Evolutionary conservation across 1,140 invertebrate genomes (phyloP), one percentile per base, ranked within the genome.

Genomic region (Probaryconus sp.): DNA sequence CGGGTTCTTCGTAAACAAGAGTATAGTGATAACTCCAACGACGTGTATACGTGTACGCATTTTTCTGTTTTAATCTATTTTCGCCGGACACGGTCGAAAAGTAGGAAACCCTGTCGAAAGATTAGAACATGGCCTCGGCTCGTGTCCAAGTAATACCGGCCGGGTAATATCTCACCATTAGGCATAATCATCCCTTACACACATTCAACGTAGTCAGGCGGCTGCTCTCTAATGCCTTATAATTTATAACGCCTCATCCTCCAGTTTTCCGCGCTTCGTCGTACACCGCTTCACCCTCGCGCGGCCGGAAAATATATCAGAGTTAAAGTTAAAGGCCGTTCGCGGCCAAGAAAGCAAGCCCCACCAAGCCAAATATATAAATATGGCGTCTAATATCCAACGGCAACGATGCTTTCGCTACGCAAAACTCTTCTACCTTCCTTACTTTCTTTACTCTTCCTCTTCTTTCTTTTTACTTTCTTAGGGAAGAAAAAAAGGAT

Each of bases 161-260:
- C 77, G 80, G 83, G 85, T 87, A 86, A 88, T 88, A 88, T 88
- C 85, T 88, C 86, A 88, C 85, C 86, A 88, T 88, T 88, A 88
- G 85, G 85, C 83, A 86, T 88, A 88, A 88, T 88, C 86, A 88
- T 87, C 85, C 85, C 81, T 82, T 83, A 64, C 84, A 85, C 83
- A 87, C 80, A 83, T 82, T 77, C 79, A 76, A 55, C 76, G 69
- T 64, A 79, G 79, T 81, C 78, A 76, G 81, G 64, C 73, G 31
- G 69, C 60, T 51, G 45, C 69, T 78, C 65, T 58, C 63, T 81
- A 83, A 84, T 84, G 78, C 83, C 79, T 83, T 82, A 81, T 83
- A 84, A 84, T 84, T 84, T 84, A 84, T 82, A 83, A 83, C 79
- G 53, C 64, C 78, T 73, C 76, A 69, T 77, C 69, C 74, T 65